A percentile compares a stretch with the other conserved stretches of the same genome.
These are phyloP conservation scores for Drosophila lacicola DNA, from an alignment of 2,888 invertebrate species.

Conservation along the genomic window DNA sequence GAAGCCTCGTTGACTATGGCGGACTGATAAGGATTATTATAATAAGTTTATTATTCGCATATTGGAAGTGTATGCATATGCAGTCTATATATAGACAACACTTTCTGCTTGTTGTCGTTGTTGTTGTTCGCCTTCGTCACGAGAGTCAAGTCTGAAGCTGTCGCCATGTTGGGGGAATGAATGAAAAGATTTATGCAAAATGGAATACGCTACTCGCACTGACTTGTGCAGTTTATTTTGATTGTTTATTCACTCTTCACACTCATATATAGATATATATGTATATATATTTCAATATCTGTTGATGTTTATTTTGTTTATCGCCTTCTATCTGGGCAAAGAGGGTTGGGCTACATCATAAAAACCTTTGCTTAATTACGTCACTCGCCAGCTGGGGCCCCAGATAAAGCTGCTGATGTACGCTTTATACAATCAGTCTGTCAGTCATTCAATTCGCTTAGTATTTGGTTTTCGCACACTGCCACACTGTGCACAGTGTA, in stretches of 20 bases:
- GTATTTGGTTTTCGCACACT: neutral
- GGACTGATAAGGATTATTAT: conserved; percentile 64
- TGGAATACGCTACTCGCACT: conserved; percentile 25
- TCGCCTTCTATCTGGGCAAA: conserved; percentile 34
- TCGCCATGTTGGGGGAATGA: conserved; percentile 43
- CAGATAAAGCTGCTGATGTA: neutral
- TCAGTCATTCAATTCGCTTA: conserved; percentile 17
- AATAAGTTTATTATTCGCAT: conserved; percentile 35
- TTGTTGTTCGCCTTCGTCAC: conserved; percentile 30
- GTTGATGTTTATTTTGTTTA: conserved; percentile 45
- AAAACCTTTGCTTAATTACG: conserved; percentile 62
- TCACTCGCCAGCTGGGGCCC: conserved; percentile 40
- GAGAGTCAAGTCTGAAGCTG: conserved; percentile 25
- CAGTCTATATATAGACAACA: conserved; percentile 1
- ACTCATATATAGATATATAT: conserved; percentile 4
- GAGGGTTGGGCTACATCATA: conserved; percentile 42
- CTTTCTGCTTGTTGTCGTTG: conserved; percentile 4
- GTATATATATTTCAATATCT: conserved; percentile 24
- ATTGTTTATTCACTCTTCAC: conserved; percentile 17
- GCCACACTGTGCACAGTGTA: conserved; percentile 2
- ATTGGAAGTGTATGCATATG: conserved; percentile 25
- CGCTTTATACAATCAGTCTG: conserved; percentile 19
- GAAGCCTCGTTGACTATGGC: conserved; percentile 48
- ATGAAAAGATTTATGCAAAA: conserved; percentile 75
- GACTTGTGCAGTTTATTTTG: conserved; percentile 31